Evolutionary conservation across 1,140 invertebrate species (phyloP), one percentile per base, ranked within the genome.

Genomic region (Zaprionus ghesquierei): DNA sequence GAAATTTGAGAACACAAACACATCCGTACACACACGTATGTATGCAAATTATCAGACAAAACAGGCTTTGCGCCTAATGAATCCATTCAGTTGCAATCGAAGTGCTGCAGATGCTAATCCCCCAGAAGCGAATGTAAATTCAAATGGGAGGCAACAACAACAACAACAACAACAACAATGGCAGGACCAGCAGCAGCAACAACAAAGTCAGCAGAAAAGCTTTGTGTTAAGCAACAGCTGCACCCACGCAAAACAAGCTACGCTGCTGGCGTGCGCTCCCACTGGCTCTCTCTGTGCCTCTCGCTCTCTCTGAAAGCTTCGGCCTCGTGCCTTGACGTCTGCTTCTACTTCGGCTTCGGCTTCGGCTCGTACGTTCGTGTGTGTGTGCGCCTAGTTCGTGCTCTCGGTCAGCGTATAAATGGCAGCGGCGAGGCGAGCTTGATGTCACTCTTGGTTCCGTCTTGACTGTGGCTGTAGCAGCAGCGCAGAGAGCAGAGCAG

Each of bases 391-490:
- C 22, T 51, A 15, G 35, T 41, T 63, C 49, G 64, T 59, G 69
- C 12, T 18, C 31, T 5, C 35, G 22, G 35, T 50, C 51, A 33
- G 10, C n/a, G 41, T 86, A 87, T 87, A 87, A 89, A 87, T 69
- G 50, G 15, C 29, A n/a, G 69, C 72, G 62, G 59, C 76, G 15
- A 49, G 20, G 70, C 72, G 56, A 41, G 56, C 73, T 81, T 69
- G 59, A 77, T 72, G 79, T 55, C 81, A 87, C 84, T 87, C 79
- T 73, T 75, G 72, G 68, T 79, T 82, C 59, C 72, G 82, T 86
- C 80, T 87, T 87, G 79, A 64, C 75, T 87, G 72, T 61, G 70
- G 70, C 70, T 61, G n/a, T n/a, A n/a, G n/a, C n/a, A 54, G 69
- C 51, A 63, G 49, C 69, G 49, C 60, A 41, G 59, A 41, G 35